phyloP scores from a whole-genome alignment of 2,113 vertebrate genomes.

The Tachuris rubrigastra region DNA sequence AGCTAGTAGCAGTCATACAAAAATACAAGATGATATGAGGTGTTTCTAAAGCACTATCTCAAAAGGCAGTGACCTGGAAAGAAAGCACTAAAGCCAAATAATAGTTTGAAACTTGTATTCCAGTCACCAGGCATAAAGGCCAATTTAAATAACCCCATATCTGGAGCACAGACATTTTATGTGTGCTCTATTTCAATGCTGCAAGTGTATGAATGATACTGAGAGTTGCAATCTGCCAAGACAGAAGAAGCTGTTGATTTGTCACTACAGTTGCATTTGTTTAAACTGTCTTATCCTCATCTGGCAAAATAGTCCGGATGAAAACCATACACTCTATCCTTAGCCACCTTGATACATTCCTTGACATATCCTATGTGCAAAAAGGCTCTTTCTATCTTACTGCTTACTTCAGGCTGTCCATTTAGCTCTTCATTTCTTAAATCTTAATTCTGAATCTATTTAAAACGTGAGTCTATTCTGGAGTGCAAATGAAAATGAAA shows the following conservation, averaged over 20 bases:
- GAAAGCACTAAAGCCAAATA: neutral
- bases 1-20: neutral
- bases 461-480: neutral
- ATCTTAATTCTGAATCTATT: neutral
- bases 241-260: neutral
- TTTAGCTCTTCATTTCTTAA: neutral
- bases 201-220: neutral
- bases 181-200: neutral
- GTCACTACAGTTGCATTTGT: neutral
- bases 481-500: neutral
- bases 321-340: neutral
- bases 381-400: neutral
- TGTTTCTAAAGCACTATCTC: neutral
- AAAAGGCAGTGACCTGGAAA: neutral
- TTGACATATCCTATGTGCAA: neutral
- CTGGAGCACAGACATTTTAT: neutral
- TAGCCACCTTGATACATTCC: neutral
- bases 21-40: neutral
- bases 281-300: neutral
- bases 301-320: neutral
- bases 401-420: neutral
- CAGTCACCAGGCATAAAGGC: neutral
- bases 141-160: neutral
- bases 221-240: neutral
- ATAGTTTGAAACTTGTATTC: neutral